These are phyloP conservation scores for Pseudochirops cupreus DNA, from an alignment of 2,797 vertebrate genomes.

Conservation along the genomic window DNA sequence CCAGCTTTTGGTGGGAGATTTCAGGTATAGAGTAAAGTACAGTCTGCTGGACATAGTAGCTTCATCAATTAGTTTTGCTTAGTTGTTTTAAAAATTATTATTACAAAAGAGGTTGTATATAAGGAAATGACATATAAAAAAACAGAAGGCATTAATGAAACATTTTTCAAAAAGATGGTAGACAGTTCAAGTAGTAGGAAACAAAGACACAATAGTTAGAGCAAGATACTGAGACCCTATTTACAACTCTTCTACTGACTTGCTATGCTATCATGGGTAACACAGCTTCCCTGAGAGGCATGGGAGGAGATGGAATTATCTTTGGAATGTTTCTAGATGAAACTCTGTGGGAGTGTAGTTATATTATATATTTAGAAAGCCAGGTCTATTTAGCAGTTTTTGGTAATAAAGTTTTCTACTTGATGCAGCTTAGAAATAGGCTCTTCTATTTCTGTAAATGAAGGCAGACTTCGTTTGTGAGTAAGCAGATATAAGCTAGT, in stretches of 20 bases:
- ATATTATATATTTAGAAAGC: slow-evolving; percentile 45
- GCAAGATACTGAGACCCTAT: not conserved
- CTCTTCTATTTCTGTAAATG: not conserved
- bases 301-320: not conserved
- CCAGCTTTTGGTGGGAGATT: not conserved
- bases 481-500: not conserved
- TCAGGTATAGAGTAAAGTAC: not conserved
- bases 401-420: slow-evolving; percentile 59
- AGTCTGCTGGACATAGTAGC: not conserved
- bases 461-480: slow-evolving; percentile 9
- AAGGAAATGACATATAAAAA: not conserved
- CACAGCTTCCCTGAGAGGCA: not conserved
- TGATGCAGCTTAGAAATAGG: slow-evolving; percentile 61
- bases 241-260: not conserved
- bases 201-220: not conserved
- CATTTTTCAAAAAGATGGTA: not conserved
- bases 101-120: not conserved
- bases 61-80: not conserved
- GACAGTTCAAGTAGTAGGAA: not conserved
- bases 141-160: not conserved
- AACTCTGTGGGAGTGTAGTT: slow-evolving; percentile 54
- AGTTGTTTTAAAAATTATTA: not conserved
- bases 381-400: slow-evolving; percentile 64
- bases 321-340: slow-evolving; percentile 48
- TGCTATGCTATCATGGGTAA: not conserved